Percentiles rank a stretch among this genome's conserved stretches.
Conservation (phyloP, 2,888 invertebrate genomes). For the Metallyticus violacea region DNA sequence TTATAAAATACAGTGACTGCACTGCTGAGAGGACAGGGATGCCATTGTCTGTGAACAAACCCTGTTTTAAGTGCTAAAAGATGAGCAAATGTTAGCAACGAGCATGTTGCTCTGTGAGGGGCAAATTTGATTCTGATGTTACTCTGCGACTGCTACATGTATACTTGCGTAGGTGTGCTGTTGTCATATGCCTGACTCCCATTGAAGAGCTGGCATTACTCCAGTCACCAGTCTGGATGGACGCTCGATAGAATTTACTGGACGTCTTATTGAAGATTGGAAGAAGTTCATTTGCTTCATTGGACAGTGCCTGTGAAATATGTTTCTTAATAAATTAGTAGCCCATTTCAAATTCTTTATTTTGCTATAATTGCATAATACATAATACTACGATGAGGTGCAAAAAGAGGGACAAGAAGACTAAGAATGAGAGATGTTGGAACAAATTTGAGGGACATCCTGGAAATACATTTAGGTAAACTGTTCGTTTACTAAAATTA, state of each 20-base stretch:
- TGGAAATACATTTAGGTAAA: too few relatives aligned
- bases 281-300: slow-evolving; percentile 94
- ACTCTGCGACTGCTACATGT: background rate
- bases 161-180: background rate
- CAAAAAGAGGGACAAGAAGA: too few relatives aligned
- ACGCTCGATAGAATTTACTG: slow-evolving; percentile 81
- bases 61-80: background rate
- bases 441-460: too few relatives aligned
- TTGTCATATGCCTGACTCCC: slow-evolving; percentile 25
- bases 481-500: too few relatives aligned
- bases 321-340: too few relatives aligned
- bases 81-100: background rate
- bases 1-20: too few relatives aligned
- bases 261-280: slow-evolving; percentile 98
- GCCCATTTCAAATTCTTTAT: too few relatives aligned
- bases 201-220: slow-evolving; percentile 51
- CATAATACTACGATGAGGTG: too few relatives aligned
- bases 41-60: background rate
- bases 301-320: slow-evolving; percentile 75
- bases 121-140: background rate
- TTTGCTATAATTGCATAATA: too few relatives aligned
- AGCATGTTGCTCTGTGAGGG: background rate
- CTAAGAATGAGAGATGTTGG: too few relatives aligned
- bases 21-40: background rate
- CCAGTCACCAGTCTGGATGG: slow-evolving; percentile 87